phyloP scores from a whole-genome alignment of 1,140 invertebrate species.

The Latrodectus geometricus region DNA sequence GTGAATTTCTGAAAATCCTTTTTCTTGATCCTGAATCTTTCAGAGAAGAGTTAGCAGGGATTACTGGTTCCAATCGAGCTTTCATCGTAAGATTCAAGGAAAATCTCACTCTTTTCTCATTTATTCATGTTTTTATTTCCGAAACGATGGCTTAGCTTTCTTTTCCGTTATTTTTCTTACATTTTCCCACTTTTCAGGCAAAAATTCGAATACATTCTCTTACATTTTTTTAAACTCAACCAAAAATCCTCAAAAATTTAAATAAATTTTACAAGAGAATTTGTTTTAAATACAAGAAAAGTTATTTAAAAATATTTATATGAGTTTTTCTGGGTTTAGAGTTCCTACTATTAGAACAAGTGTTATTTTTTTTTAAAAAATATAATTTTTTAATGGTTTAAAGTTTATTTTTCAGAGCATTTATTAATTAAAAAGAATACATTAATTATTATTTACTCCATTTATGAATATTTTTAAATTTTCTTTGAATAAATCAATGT shows the following conservation, averaged over 20 bases:
- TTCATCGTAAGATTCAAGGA: slow-evolving; percentile 59
- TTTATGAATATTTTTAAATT: too few species aligned
- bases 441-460: neutral
- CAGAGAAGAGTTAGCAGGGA: slow-evolving; percentile 46
- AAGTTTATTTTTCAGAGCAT: neutral
- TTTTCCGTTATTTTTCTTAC: neutral
- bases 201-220: neutral
- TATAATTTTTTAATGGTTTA: neutral
- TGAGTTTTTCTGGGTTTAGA: neutral
- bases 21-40: slow-evolving; percentile 42
- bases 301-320: neutral
- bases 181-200: slow-evolving; percentile 10
- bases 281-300: neutral
- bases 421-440: neutral
- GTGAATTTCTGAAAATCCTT: slow-evolving; percentile 61
- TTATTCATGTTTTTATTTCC: slow-evolving; percentile 47
- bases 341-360: neutral
- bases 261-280: neutral
- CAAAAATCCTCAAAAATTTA: neutral
- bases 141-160: slow-evolving; percentile 11
- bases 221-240: neutral
- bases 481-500: too few species aligned
- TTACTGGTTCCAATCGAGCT: slow-evolving; percentile 59
- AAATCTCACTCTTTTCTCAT: slow-evolving; percentile 51
- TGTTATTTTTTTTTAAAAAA: neutral